These are phyloP conservation scores for Dendroctonus valens DNA, from an alignment of 1,140 invertebrate genomes.

Conservation along the genomic window DNA sequence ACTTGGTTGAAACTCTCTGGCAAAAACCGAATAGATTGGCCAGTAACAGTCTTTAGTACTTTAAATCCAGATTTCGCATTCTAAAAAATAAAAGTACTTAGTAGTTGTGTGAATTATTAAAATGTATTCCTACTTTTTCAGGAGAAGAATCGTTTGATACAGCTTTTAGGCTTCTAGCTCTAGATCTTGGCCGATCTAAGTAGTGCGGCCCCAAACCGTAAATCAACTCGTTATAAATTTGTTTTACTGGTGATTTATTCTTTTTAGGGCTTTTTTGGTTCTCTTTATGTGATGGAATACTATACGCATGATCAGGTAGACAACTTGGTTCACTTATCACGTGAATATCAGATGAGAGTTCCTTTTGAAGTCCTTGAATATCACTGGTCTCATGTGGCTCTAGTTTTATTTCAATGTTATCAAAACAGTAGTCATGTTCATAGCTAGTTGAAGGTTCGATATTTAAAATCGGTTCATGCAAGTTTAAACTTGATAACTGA, in stretches of 20 bases:
- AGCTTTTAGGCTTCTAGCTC: slow-evolving; percentile 8
- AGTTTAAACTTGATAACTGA: too few relatives aligned
- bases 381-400: background rate
- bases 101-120: background rate
- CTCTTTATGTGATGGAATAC: slow-evolving; percentile 24
- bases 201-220: slow-evolving; percentile 26
- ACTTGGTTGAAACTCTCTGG: slow-evolving; percentile 30
- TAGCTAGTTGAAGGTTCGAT: background rate
- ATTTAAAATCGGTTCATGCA: background rate
- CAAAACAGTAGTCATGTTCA: slow-evolving; percentile 42
- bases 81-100: slow-evolving; percentile 7
- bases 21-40: slow-evolving; percentile 30
- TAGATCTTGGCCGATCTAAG: slow-evolving; percentile 13
- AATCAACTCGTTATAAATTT: slow-evolving; percentile 27
- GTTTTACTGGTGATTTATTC: slow-evolving; percentile 26
- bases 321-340: background rate
- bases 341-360: background rate
- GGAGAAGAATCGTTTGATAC: slow-evolving; percentile 6
- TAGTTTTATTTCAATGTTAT: slow-evolving; percentile 16
- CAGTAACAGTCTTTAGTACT: slow-evolving; percentile 30
- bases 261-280: slow-evolving; percentile 7
- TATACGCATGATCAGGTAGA: slow-evolving; percentile 37
- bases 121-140: slow-evolving; percentile 23
- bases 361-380: background rate
- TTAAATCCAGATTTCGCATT: slow-evolving; percentile 16